These are phyloP conservation scores for Tetramorium parvispinum DNA, from an alignment of 1,140 invertebrate genomes.

Conservation along the genomic window DNA sequence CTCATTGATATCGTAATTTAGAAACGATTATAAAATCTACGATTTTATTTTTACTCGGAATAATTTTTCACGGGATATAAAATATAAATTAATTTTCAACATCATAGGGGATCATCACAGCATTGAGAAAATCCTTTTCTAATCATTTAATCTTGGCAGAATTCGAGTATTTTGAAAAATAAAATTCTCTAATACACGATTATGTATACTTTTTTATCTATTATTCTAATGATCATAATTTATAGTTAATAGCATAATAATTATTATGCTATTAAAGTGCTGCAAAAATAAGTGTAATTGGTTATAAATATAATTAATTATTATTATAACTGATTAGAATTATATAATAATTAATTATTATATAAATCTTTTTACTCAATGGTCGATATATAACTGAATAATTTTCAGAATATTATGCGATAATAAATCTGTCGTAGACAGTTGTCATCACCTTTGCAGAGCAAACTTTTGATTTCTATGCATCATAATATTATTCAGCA, in stretches of 20 bases:
- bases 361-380: not conserved
- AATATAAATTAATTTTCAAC: slow-evolving; percentile 47
- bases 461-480: not conserved
- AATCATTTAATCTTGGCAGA: not conserved
- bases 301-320: not conserved
- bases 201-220: not conserved
- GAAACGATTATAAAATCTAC: not conserved
- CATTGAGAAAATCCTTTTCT: slow-evolving; percentile 42
- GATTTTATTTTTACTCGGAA: not conserved
- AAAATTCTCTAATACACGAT: not conserved
- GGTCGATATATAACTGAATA: not conserved
- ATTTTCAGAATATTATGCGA: not conserved
- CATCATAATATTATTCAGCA: not conserved
- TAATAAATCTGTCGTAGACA: not conserved
- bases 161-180: not conserved
- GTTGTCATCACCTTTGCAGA: not conserved
- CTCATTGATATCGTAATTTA: slow-evolving; percentile 23
- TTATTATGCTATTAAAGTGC: not conserved
- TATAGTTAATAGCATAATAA: not conserved
- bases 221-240: not conserved
- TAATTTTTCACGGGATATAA: slow-evolving; percentile 15
- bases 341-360: not conserved
- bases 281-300: not conserved
- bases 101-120: slow-evolving; percentile 75
- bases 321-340: not conserved